Evolutionary conservation across 2,888 invertebrate genomes (phyloP).

Genomic region (Tanytarsus gracilentus): DNA sequence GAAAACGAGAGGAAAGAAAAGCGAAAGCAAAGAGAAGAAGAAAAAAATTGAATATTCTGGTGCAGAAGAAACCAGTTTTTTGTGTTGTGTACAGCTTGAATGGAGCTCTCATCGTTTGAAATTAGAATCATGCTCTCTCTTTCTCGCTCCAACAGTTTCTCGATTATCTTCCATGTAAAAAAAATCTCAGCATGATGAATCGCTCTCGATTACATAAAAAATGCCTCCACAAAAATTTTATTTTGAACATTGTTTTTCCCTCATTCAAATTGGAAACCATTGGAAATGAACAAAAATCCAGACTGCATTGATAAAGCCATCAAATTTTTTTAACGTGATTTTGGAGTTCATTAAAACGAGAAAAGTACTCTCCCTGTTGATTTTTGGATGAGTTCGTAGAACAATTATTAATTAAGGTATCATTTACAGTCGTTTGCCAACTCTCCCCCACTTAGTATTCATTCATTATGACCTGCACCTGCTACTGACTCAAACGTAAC

Average conservation of each 20-base stretch:
- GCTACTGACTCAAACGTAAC: no score
- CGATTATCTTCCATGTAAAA: background rate
- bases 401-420: background rate
- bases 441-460: no score
- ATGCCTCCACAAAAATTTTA: background rate
- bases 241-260: background rate
- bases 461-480: no score
- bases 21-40: background rate
- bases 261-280: background rate
- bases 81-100: background rate
- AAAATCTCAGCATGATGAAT: background rate
- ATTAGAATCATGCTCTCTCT: background rate
- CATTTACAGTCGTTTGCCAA: background rate
- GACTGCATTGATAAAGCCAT: no score
- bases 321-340: no score
- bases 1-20: background rate
- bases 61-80: conserved; percentile 7
- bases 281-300: no score
- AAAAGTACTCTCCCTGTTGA: no score
- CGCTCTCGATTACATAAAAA: background rate
- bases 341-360: no score
- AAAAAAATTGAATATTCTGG: background rate
- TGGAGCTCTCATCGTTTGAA: conserved; percentile 4
- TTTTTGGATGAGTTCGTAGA: no score
- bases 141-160: background rate